Evolutionary conservation across 2,113 vertebrate genomes (phyloP).

Genomic region (Amphiprion ocellaris): DNA sequence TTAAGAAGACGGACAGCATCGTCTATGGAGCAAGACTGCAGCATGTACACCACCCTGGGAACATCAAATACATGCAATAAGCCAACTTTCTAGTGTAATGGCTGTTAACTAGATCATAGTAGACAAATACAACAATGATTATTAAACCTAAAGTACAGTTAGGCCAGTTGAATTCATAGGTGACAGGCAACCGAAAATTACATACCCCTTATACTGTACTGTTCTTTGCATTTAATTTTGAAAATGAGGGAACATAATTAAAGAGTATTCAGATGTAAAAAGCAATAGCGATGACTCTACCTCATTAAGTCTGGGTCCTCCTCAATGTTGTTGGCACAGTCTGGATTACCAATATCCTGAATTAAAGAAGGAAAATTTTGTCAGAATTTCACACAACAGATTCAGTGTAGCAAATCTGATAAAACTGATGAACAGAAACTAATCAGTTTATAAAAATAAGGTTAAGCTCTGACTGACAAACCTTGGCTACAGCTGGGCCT

Average conservation of each 20-base stretch:
- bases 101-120: too few relatives aligned
- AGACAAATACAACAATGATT: background rate
- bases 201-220: too few relatives aligned
- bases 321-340: slow-evolving; percentile 83
- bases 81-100: too few relatives aligned
- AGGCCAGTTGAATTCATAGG: too few relatives aligned
- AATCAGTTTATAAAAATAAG: background rate
- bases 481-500: slow-evolving; percentile 76
- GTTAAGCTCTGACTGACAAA: slow-evolving; percentile 62
- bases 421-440: background rate
- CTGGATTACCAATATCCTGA: slow-evolving; percentile 82
- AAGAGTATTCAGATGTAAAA: background rate
- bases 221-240: too few relatives aligned
- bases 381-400: background rate
- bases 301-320: slow-evolving; percentile 92
- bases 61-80: background rate
- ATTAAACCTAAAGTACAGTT: background rate
- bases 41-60: slow-evolving; percentile 91
- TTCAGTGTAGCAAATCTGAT: background rate
- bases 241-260: background rate
- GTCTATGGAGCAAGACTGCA: slow-evolving; percentile 87
- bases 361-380: background rate
- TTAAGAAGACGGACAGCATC: slow-evolving; percentile 89
- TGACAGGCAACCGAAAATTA: too few relatives aligned
- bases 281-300: slow-evolving; percentile 69